These are phyloP conservation scores for Rhipidura dahli DNA, from an alignment of 2,113 vertebrate species.

Conservation along the genomic window DNA sequence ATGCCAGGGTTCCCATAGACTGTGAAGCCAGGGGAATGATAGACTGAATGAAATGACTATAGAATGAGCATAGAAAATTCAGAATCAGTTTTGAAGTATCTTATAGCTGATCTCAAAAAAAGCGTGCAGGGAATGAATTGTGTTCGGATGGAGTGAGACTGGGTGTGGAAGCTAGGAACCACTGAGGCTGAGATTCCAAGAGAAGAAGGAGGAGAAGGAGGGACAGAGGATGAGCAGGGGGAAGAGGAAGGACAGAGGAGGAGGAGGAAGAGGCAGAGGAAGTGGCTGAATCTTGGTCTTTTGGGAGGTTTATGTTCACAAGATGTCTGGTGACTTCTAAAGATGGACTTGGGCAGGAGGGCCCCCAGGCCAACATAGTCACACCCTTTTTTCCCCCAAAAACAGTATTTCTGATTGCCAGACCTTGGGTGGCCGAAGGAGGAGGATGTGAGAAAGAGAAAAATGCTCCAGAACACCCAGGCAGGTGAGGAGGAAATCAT, in stretches of 20 bases:
- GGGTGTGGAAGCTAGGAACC: neutral
- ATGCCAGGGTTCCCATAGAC: neutral
- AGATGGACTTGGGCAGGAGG: neutral
- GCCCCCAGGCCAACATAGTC: neutral
- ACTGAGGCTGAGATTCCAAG: neutral
- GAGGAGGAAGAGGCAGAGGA: neutral
- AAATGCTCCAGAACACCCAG: neutral
- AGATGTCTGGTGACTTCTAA: neutral
- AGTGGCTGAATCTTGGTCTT: neutral
- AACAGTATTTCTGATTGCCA: neutral
- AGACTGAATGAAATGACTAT: neutral
- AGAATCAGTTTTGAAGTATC: neutral
- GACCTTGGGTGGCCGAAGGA: neutral
- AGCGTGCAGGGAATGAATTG: neutral
- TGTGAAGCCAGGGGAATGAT: neutral
- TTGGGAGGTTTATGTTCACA: neutral
- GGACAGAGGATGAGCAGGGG: neutral
- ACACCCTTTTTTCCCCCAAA: neutral
- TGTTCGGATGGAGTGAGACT: neutral
- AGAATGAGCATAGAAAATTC: neutral
- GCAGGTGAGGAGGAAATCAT: neutral
- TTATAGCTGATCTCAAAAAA: neutral
- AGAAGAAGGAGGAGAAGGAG: neutral
- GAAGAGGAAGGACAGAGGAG: neutral
- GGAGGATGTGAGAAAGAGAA: neutral